Conservation (phyloP, 2,113 vertebrate genomes). For the Carettochelys insculpta region DNA sequence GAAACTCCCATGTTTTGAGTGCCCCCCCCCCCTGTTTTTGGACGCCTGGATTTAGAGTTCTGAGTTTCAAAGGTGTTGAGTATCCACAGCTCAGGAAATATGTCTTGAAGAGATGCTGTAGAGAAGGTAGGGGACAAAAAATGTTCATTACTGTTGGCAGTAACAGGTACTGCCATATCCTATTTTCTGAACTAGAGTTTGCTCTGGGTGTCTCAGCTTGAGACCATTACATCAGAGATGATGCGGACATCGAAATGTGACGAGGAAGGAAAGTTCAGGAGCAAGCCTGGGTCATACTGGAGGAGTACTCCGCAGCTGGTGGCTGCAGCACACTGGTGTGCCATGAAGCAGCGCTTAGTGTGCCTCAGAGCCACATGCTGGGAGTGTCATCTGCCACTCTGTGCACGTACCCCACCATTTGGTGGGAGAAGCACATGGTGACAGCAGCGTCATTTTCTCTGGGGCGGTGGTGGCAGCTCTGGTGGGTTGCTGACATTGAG, state of each 20-base stretch:
- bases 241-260: neutral
- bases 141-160: neutral
- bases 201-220: neutral
- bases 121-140: fast-evolving
- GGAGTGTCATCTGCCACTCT: no score
- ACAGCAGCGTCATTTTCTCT: no score
- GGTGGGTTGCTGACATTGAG: no score
- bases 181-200: neutral
- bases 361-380: no score
- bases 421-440: no score
- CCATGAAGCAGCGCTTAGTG: no score
- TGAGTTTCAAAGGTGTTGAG: neutral
- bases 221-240: neutral
- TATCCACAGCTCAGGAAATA: neutral
- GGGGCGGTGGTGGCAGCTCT: no score
- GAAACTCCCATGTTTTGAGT: neutral
- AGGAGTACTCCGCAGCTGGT: no score
- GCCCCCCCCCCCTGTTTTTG: neutral
- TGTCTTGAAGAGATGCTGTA: neutral
- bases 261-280: neutral
- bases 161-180: neutral
- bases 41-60: neutral
- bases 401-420: no score
- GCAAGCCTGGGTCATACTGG: fast-evolving
- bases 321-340: no score